Evolutionary conservation across 2,113 vertebrate genomes (phyloP).

Genomic region (Brachypodius melanocephalos): DNA sequence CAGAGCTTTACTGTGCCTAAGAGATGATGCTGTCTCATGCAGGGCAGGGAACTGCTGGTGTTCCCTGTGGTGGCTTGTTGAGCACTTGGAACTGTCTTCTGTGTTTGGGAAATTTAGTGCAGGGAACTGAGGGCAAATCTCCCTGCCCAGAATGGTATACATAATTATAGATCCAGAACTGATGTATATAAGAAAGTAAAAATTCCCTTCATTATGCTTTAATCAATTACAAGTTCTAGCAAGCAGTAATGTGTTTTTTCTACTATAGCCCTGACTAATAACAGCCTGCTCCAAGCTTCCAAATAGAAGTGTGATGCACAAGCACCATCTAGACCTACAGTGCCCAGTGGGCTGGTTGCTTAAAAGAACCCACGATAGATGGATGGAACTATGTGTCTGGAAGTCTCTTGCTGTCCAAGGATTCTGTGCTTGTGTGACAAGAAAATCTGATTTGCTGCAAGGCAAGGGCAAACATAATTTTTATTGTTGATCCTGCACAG

Average conservation of each 20-base stretch:
- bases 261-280: neutral
- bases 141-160: neutral
- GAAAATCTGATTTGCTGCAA: neutral
- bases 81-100: neutral
- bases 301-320: no score
- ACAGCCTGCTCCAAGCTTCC: neutral
- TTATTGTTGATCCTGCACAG: neutral
- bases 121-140: neutral
- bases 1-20: neutral
- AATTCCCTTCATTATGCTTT: neutral
- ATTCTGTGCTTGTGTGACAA: neutral
- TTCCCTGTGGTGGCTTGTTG: neutral
- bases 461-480: neutral
- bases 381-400: neutral
- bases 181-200: neutral
- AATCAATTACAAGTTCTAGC: neutral
- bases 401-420: neutral
- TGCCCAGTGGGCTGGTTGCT: neutral
- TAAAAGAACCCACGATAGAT: neutral
- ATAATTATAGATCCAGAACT: neutral
- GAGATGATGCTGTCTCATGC: neutral
- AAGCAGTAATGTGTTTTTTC: neutral
- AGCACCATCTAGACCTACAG: neutral
- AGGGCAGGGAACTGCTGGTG: accelerated
- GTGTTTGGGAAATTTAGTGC: neutral